Conservation (phyloP, 2,888 invertebrate species). For the Apamea sordens region DNA sequence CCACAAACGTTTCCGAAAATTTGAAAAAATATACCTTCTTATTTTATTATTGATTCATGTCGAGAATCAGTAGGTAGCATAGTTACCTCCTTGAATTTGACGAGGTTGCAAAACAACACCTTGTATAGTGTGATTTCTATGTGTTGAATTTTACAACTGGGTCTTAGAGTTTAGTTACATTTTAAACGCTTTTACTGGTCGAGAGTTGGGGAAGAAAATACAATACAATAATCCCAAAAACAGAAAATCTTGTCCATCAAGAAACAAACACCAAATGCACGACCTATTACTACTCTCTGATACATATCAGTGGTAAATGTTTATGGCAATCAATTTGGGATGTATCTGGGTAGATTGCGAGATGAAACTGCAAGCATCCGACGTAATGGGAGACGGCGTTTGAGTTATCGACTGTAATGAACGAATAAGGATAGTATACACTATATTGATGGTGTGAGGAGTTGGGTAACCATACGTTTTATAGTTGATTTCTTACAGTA, state of each 20-base stretch:
- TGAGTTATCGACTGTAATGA: constrained; percentile 36
- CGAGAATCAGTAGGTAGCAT: too few relatives aligned
- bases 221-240: not conserved
- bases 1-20: too few relatives aligned
- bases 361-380: constrained; percentile 22
- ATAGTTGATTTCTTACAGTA: not conserved
- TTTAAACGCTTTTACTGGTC: not conserved
- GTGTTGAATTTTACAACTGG: not conserved
- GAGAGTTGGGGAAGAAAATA: not conserved
- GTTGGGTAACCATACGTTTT: not conserved
- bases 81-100: too few relatives aligned
- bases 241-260: not conserved
- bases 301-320: constrained; percentile 20
- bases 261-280: not conserved
- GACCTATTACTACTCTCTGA: not conserved
- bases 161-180: not conserved
- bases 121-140: not conserved
- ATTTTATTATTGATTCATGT: too few relatives aligned
- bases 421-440: constrained; percentile 5
- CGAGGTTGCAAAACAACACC: too few relatives aligned
- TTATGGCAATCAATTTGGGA: constrained; percentile 36
- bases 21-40: too few relatives aligned
- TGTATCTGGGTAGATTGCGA: constrained; percentile 41
- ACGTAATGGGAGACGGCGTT: constrained; percentile 25
- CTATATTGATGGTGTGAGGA: not conserved